Evolutionary conservation across 2,113 vertebrate species (phyloP).

Genomic region (Larimichthys crocea): DNA sequence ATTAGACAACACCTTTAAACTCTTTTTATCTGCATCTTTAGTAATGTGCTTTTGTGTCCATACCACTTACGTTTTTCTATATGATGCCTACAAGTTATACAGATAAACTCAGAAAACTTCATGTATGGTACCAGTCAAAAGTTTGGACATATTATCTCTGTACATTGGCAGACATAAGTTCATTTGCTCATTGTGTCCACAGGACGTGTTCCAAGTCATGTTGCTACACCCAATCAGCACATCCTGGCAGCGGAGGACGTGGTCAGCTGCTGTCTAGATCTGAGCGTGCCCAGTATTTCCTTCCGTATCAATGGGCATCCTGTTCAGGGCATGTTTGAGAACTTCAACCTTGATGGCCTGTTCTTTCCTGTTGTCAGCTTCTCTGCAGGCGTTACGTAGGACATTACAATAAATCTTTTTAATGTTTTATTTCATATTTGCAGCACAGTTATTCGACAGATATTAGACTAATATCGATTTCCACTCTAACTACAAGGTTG

Average conservation of each 20-base stretch:
- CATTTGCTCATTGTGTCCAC: conserved; percentile 3
- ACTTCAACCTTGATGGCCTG: conserved; percentile 92
- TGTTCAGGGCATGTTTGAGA: conserved; percentile 94
- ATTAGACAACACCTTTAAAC: too few relatives aligned
- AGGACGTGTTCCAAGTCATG: conserved; percentile 89
- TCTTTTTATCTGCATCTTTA: not conserved
- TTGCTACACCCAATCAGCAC: conserved; percentile 88
- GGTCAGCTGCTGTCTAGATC: conserved; percentile 93
- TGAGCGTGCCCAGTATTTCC: conserved; percentile 93
- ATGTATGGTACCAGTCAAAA: not conserved
- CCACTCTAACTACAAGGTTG: conserved; percentile 75
- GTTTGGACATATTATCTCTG: not conserved
- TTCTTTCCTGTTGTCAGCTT: conserved; percentile 94
- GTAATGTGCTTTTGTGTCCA: not conserved
- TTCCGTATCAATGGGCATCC: conserved; percentile 94
- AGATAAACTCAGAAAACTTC: not conserved
- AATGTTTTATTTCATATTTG: not conserved
- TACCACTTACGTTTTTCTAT: not conserved
- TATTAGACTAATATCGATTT: not conserved
- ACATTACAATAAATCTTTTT: not conserved
- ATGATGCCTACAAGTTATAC: not conserved
- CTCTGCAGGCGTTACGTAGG: conserved; percentile 91
- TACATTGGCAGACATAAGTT: not conserved
- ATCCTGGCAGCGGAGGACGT: conserved; percentile 89
- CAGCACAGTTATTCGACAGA: not conserved